These are phyloP conservation scores for Calyptomena viridis DNA, from an alignment of 2,113 vertebrate species.

Conservation along the genomic window DNA sequence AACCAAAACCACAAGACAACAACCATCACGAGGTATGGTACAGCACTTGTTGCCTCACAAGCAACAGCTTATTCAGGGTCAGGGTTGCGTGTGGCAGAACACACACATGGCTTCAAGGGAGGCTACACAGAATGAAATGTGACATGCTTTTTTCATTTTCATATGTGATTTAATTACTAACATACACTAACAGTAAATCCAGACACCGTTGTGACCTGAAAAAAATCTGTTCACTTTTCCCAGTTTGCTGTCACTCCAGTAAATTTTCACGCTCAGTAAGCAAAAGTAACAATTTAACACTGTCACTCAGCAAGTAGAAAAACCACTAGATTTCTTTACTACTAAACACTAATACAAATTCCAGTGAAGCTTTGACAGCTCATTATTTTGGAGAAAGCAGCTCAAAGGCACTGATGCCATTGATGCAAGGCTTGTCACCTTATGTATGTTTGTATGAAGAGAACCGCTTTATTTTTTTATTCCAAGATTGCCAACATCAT, in stretches of 20 bases:
- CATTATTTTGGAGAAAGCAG: not conserved
- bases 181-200: not conserved
- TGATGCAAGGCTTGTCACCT: not conserved
- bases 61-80: not conserved
- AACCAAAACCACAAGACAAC: not conserved
- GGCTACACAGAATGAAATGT: not conserved
- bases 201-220: not conserved
- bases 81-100: not conserved
- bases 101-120: not conserved
- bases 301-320: not conserved
- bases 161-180: not conserved
- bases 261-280: not conserved
- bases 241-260: not conserved
- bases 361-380: slow-evolving; percentile 1
- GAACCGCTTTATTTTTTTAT: not conserved
- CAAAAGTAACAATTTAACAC: slow-evolving; percentile 8
- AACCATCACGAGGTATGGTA: not conserved
- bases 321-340: not conserved
- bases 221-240: not conserved
- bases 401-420: not conserved
- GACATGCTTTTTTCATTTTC: not conserved
- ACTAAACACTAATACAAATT: not conserved
- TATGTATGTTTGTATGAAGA: not conserved
- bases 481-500: not conserved
- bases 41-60: not conserved